Evolutionary conservation across 2,797 vertebrate species (phyloP).

Genomic region (Scolopax rusticola): DNA sequence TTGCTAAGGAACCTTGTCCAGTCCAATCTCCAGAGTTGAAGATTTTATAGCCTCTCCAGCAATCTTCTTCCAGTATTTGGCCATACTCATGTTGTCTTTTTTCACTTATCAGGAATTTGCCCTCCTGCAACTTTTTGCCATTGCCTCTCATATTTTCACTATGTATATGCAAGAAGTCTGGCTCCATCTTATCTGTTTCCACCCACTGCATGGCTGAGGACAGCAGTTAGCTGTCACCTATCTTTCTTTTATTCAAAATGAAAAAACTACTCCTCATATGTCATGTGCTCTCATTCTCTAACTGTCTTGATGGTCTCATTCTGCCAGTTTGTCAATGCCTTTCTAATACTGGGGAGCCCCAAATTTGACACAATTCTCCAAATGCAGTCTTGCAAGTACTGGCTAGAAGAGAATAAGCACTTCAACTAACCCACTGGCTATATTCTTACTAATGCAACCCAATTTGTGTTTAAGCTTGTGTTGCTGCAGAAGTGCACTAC

Average conservation of each 20-base stretch:
- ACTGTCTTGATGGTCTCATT: background rate
- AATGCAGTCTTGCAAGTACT: background rate
- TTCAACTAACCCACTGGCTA: background rate
- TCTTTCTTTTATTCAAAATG: background rate
- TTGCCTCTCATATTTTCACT: background rate
- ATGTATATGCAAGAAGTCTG: background rate
- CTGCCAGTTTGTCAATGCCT: background rate
- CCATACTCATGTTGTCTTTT: background rate
- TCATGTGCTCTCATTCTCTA: background rate
- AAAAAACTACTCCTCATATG: background rate
- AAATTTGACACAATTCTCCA: background rate
- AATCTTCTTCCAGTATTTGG: background rate
- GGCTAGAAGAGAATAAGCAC: background rate
- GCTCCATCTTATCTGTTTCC: background rate
- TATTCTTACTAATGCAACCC: background rate
- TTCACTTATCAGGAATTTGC: background rate
- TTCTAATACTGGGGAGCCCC: background rate
- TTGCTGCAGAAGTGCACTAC: background rate
- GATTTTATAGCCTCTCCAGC: background rate
- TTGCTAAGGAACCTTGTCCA: background rate
- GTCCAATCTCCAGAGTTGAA: background rate
- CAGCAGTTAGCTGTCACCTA: background rate
- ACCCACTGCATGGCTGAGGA: background rate
- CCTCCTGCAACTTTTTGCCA: background rate
- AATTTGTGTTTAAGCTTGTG: background rate